These are phyloP conservation scores for Zingel zingel DNA, from an alignment of 2,113 vertebrate genomes.

Conservation along the genomic window DNA sequence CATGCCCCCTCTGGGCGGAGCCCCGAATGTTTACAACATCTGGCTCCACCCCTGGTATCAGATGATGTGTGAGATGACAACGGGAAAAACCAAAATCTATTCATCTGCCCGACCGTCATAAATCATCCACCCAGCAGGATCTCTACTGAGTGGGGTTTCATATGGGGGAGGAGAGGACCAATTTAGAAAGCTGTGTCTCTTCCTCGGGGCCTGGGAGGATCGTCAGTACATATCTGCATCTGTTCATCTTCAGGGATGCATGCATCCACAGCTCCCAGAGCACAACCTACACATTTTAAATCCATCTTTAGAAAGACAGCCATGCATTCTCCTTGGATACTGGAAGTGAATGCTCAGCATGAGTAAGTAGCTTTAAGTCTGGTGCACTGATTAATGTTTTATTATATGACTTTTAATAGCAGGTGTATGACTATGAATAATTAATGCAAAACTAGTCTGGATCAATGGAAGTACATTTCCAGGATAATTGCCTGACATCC, in stretches of 20 bases:
- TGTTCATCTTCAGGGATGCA: constrained; percentile 33
- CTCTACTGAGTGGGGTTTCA: constrained; percentile 47
- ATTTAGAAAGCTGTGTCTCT: constrained; percentile 66
- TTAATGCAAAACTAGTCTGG: too few relatives aligned
- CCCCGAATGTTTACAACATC: too few relatives aligned
- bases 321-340: constrained; percentile 45
- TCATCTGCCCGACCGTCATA: constrained; percentile 50
- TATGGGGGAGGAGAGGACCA: constrained; percentile 57
- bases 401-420: constrained; percentile 38
- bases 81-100: constrained; percentile 44
- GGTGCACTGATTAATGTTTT: constrained; percentile 28
- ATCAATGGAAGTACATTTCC: too few relatives aligned
- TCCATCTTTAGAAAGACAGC: constrained; percentile 56
- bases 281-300: constrained; percentile 27
- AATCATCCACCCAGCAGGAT: constrained; percentile 51
- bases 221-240: constrained; percentile 66
- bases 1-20: too few relatives aligned
- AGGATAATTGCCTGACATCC: too few relatives aligned
- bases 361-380: constrained; percentile 24
- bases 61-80: constrained; percentile 51
- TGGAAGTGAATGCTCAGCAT: constrained; percentile 31
- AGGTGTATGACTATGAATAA: constrained; percentile 36
- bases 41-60: neutral
- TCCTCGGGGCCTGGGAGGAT: constrained; percentile 36
- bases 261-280: constrained; percentile 23